phyloP scores from a whole-genome alignment of 2,888 invertebrate species.

The Coenonympha arcania region DNA sequence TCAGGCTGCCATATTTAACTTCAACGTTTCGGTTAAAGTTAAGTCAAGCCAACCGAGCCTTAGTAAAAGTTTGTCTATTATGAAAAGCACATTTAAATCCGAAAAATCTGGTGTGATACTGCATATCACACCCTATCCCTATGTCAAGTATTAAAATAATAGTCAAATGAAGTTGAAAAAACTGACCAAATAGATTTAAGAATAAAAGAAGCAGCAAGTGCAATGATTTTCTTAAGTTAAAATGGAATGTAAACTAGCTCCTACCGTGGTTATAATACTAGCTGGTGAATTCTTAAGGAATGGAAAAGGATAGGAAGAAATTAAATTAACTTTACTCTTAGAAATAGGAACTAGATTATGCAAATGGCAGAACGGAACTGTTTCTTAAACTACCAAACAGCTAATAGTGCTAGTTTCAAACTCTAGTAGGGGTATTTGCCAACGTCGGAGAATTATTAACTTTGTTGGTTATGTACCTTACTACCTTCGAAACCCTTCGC shows the following conservation, averaged over 20 bases:
- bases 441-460: constrained; percentile 8
- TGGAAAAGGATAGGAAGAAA: neutral
- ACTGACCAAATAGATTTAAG: too few species aligned
- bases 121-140: too few species aligned
- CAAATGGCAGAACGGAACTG: neutral
- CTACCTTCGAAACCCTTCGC: constrained; percentile 7
- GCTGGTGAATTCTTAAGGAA: neutral
- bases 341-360: constrained; percentile 3
- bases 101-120: too few species aligned
- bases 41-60: too few species aligned
- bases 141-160: too few species aligned
- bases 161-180: too few species aligned
- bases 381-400: constrained; percentile 10
- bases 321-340: neutral
- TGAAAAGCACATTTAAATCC: too few species aligned
- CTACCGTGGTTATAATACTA: too few species aligned
- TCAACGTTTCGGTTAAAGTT: too few species aligned
- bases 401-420: constrained; percentile 8
- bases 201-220: too few species aligned
- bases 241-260: neutral
- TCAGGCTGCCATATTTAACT: too few species aligned
- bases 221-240: neutral
- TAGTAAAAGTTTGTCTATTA: too few species aligned
- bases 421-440: constrained; percentile 10
- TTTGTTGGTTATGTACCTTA: constrained; percentile 3